Base-by-base conservation (phyloP, 2,113 vertebrate species). In the Hippopotamus amphibius region DNA sequence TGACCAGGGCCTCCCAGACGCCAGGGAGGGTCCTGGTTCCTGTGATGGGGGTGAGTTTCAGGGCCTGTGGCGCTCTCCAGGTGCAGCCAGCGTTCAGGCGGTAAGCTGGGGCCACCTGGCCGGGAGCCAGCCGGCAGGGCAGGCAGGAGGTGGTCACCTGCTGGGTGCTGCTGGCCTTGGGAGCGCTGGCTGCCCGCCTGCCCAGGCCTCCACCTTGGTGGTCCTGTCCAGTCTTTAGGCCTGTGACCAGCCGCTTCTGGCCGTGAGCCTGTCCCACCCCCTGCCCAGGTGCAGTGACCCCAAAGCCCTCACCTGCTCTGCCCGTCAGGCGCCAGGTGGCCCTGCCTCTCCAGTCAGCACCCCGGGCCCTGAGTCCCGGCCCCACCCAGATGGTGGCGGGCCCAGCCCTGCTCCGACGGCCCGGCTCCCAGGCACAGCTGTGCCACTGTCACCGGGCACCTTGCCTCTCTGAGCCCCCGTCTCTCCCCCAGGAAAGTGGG, bases 341-440 rank as follows among this genome's bases (percentile, higher is more conserved):
- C 48, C 48, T 41, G 53, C 4, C 12, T 72, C 68, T 19, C 17
- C 41, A 28, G 57, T 26, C 43, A 48, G 15, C n/a, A 61, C 21
- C 0, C n/a, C 37, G 48, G 21, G 6, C 33, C 72, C 33, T 24
- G 37, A 66, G 43, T 9, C 55, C 66, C 48, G 10, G 16, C 17
- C 11, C 66, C 22, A 0, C 76, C 61, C 10, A 22, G 17, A 15
- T 3, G 24, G 41, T 41, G 24, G 8, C 2, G 0, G 24, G 43
- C 9, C 87, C 2, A 0, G 41, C 43, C 2, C 14, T 3, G 28
- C 48, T 43, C 10, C n/a, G 41, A 66, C 2, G 41, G 11, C 17
- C 7, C 6, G 71, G n/a, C 30, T 65, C 43, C 68, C 63, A 41
- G 41, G 19, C 19, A 79, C 61, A 57, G 55, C 50, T 9, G 3